Conservation (phyloP, 2,113 vertebrate genomes). For the Crotalus horridus region DNA sequence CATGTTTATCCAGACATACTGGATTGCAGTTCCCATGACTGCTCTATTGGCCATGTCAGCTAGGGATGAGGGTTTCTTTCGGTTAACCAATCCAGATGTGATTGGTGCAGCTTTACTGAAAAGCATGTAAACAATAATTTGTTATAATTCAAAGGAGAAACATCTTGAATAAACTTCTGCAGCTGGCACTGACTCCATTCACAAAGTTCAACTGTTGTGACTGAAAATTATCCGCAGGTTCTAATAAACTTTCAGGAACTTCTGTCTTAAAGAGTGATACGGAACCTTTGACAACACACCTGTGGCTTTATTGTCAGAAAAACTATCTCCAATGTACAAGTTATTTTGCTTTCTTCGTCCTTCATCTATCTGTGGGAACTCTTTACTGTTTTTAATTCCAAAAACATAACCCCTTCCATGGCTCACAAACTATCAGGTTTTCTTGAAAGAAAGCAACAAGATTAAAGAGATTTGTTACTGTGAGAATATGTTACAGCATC, state of each 20-base stretch:
- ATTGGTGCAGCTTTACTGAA: neutral
- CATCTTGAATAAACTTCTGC: constrained; percentile 1
- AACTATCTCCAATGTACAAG: neutral
- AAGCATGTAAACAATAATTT: neutral
- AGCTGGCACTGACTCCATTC: neutral
- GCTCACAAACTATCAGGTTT: neutral
- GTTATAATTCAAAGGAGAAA: constrained; percentile 12
- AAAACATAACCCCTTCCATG: neutral
- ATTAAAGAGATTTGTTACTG: neutral
- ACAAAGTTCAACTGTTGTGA: constrained; percentile 15
- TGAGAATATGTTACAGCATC: neutral
- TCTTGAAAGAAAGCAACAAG: neutral
- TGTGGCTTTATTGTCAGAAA: neutral
- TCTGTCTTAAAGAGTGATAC: neutral
- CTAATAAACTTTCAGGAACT: neutral
- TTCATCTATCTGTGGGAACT: constrained; percentile 26
- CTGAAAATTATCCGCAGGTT: neutral
- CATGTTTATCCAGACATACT: neutral
- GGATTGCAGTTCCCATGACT: neutral
- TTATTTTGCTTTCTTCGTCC: constrained; percentile 21
- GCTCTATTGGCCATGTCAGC: neutral
- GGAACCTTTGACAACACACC: constrained; percentile 25
- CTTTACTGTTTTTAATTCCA: neutral
- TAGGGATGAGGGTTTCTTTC: neutral
- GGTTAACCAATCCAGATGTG: neutral